These are phyloP conservation scores for Sapajus apella DNA, from an alignment of 2,113 vertebrate species.

Conservation along the genomic window DNA sequence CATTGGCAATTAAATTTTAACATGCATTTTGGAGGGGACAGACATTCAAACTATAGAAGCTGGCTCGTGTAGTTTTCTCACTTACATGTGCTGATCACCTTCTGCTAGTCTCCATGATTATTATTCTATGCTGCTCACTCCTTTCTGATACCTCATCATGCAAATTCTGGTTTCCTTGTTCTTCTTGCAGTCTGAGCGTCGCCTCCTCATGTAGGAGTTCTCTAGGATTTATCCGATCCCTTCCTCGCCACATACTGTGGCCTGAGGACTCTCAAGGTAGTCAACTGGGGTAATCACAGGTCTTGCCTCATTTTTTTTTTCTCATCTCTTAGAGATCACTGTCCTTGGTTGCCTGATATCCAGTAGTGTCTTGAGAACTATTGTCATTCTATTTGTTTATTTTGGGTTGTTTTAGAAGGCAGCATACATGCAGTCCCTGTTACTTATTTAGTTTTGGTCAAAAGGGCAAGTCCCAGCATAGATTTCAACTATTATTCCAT, in stretches of 20 bases:
- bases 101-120: background rate
- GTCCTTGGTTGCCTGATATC: background rate
- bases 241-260: background rate
- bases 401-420: background rate
- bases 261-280: background rate
- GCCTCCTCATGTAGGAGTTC: background rate
- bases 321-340: background rate
- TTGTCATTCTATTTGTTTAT: background rate
- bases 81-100: background rate
- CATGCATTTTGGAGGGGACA: background rate
- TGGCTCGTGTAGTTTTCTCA: background rate
- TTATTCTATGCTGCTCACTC: background rate
- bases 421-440: background rate
- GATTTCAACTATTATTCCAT: background rate
- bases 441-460: background rate
- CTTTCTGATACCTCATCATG: background rate
- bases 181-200: background rate
- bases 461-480: background rate
- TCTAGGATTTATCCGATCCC: background rate
- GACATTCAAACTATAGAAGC: background rate
- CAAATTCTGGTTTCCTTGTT: background rate
- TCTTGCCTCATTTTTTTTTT: background rate
- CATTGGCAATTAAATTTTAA: background rate
- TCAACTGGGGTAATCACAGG: background rate
- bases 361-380: background rate